Conservation (phyloP, 2,113 vertebrate genomes). For the Gadus chalcogrammus region DNA sequence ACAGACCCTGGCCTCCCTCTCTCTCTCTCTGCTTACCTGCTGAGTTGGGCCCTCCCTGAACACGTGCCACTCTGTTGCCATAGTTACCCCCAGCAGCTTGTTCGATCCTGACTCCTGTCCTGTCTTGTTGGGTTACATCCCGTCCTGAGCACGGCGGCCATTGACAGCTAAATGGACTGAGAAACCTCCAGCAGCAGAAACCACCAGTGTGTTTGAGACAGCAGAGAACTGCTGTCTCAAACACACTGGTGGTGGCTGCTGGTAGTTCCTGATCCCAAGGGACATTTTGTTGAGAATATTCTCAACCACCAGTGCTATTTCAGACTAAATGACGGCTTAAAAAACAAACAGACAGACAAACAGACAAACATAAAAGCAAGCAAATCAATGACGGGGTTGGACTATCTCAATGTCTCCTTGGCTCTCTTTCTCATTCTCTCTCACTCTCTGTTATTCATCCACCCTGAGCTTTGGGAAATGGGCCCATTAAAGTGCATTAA, state of each 20-base stretch:
- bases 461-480: neutral
- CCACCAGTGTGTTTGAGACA: too few species aligned
- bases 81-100: slow-evolving; percentile 44
- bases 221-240: neutral
- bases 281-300: too few species aligned
- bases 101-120: slow-evolving; percentile 13
- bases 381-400: too few species aligned
- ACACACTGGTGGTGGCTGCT: too few species aligned
- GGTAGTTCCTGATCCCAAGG: too few species aligned
- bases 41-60: slow-evolving; percentile 46
- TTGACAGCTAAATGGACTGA: neutral
- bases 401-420: too few species aligned
- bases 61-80: slow-evolving; percentile 47
- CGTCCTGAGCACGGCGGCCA: too few species aligned
- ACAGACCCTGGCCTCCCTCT: slow-evolving; percentile 20
- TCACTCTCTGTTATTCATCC: neutral
- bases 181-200: too few species aligned
- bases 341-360: too few species aligned
- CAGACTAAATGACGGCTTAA: too few species aligned
- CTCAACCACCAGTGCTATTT: too few species aligned
- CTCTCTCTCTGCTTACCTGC: slow-evolving; percentile 58
- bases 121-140: neutral
- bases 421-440: neutral
- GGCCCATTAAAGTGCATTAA: neutral
- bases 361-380: too few species aligned